Evolutionary conservation across 2,888 invertebrate species (phyloP).

Genomic region (Lampropteryx suffumata): DNA sequence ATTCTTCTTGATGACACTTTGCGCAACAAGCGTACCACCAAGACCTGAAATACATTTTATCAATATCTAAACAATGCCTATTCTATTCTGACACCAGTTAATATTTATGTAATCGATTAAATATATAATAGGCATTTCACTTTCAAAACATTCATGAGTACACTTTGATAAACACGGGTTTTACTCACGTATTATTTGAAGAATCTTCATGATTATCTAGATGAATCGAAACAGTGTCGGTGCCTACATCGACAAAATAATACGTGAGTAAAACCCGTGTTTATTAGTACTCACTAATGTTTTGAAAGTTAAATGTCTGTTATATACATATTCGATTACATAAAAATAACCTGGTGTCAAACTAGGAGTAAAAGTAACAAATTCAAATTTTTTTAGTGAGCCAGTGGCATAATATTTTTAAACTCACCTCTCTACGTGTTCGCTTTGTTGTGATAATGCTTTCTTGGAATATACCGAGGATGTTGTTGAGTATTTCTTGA

Average conservation of each 20-base stretch:
- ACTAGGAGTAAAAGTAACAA: constrained; percentile 17
- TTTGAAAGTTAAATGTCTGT: too few relatives aligned
- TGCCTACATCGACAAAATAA: too few relatives aligned
- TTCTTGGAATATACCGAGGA: constrained; percentile 79
- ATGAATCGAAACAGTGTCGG: too few relatives aligned
- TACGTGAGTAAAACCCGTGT: too few relatives aligned
- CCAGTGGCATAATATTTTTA: constrained; percentile 1
- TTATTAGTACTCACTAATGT: too few relatives aligned
- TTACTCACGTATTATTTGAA: too few relatives aligned
- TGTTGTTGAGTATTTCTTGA: constrained; percentile 78
- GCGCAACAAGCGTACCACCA: constrained; percentile 93
- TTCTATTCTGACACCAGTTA: too few relatives aligned
- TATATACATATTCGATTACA: constrained; percentile 3
- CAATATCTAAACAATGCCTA: too few relatives aligned
- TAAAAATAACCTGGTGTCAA: constrained; percentile 2
- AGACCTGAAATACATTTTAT: constrained; percentile 77
- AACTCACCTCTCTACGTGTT: constrained; percentile 74
- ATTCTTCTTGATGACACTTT: constrained; percentile 89
- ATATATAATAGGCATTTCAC: constrained; percentile 8
- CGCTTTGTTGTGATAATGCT: constrained; percentile 73
- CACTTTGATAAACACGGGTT: too few relatives aligned
- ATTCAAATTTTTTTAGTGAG: constrained; percentile 11
- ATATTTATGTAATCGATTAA: too few relatives aligned
- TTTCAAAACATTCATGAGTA: too few relatives aligned
- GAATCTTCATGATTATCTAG: too few relatives aligned